These are phyloP conservation scores for Dichetophora obliterata DNA, from an alignment of 2,888 invertebrate species.

Conservation along the genomic window DNA sequence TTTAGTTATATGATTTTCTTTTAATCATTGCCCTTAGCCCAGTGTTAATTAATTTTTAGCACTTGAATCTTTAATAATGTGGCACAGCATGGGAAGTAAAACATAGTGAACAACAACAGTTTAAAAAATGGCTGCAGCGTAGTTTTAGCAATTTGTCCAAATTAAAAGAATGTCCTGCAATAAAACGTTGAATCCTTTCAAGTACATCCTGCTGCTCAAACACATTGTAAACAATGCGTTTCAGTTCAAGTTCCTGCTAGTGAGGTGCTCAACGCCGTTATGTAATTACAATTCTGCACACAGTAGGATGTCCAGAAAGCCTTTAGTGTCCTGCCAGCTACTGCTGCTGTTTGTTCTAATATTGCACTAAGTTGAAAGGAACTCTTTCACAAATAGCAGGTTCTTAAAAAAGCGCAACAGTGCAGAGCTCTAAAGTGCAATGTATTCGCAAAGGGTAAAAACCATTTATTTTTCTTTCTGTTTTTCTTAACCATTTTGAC, in stretches of 20 bases:
- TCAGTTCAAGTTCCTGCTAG: no score
- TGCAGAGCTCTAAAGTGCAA: not conserved
- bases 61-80: not conserved
- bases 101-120: not conserved
- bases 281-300: not conserved
- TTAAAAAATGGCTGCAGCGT: not conserved
- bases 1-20: no score
- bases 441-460: not conserved
- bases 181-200: slow-evolving; percentile 37
- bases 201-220: not conserved
- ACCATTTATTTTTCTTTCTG: not conserved
- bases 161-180: slow-evolving; percentile 47
- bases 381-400: not conserved
- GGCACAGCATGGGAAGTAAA: not conserved
- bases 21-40: no score
- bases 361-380: not conserved
- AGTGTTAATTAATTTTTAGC: no score
- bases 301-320: not conserved
- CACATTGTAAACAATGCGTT: no score
- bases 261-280: not conserved
- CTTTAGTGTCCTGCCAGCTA: not conserved
- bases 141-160: slow-evolving; percentile 35
- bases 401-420: not conserved
- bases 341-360: not conserved
- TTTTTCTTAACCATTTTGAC: not conserved